phyloP scores from a whole-genome alignment of 2,888 invertebrate species.

The Archips xylosteana region DNA sequence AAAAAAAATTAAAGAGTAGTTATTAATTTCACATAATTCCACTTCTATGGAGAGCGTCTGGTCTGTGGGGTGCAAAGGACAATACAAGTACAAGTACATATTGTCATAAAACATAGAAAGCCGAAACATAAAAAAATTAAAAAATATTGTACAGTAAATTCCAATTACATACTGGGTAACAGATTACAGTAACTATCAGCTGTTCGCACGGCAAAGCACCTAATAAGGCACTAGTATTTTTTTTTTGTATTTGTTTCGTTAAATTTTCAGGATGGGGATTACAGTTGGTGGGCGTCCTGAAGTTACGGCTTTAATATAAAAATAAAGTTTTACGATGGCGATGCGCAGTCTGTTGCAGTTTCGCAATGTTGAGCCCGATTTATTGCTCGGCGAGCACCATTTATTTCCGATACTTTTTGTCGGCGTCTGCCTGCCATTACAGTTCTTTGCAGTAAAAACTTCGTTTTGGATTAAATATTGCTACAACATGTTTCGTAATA shows the following conservation, averaged over 20 bases:
- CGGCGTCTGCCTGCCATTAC: constrained; percentile 48
- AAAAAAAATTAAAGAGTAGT: too few relatives aligned
- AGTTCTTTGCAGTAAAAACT: constrained; percentile 49
- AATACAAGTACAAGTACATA: too few relatives aligned
- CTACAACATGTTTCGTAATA: not conserved
- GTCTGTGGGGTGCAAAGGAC: too few relatives aligned
- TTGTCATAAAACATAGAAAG: too few relatives aligned
- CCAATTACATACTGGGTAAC: not conserved
- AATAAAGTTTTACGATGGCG: constrained; percentile 81
- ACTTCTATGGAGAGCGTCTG: too few relatives aligned
- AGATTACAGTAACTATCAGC: constrained; percentile 20
- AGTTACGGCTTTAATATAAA: constrained; percentile 83
- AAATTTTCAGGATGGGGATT: constrained; percentile 72
- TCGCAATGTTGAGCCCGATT: constrained; percentile 78
- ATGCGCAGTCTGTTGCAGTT: constrained; percentile 74
- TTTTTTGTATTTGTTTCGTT: constrained; percentile 51
- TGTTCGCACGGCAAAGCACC: constrained; percentile 32
- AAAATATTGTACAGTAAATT: not conserved
- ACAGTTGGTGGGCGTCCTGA: constrained; percentile 68
- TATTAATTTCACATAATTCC: too few relatives aligned
- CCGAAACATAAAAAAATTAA: not conserved
- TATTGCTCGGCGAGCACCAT: constrained; percentile 72
- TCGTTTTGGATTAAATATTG: constrained; percentile 46
- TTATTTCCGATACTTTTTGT: constrained; percentile 73
- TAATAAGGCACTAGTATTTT: constrained; percentile 33